Base-by-base conservation (phyloP, 2,113 vertebrate species). In the Connochaetes taurinus region DNA sequence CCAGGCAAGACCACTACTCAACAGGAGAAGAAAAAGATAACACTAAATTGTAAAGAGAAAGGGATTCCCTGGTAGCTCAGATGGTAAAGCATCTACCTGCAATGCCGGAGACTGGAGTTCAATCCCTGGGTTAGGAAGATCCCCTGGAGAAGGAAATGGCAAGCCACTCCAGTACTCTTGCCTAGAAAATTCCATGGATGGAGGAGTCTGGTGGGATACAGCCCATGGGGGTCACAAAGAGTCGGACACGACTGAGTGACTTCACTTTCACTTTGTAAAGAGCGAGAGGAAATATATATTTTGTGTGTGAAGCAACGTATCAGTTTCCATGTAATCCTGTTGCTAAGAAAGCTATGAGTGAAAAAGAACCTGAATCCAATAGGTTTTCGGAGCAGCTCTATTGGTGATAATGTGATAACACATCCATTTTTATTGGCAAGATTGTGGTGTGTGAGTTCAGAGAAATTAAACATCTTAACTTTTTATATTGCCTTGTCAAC, bases 81-180 rank as follows among this genome's bases (percentile, higher is more conserved):
- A 67, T 0, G 4, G 4, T 67, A 36, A 67, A 19, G 64, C 17
- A 5, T 67, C 64, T 67, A 5, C 64, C 33, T 67, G 64, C 8
- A 36, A 67, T 67, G 17, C 0, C 0, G 33, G 33, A 67, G 33
- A 67, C 16, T 4, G 0, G 0, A 33, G 33, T 11, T 67, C 64
- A 67, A 21, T 36, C 64, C 33, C 64, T 67, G 33, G 64, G 33
- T 36, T 21, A n/a, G 64, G 33, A 10, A 36, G 33, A 67, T 67
- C 33, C 33, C 17, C 64, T 10, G 33, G 33, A 67, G 64, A 67
- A 67, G 17, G 64, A 67, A 67, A 67, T 36, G 64, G 17, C 64
- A 67, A 36, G 4, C 64, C 16, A 36, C 64, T 36, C 33, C 33
- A 21, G 64, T 67, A 67, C 64, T n/a, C 64, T 21, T 67, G 64